phyloP scores from a whole-genome alignment of 2,888 invertebrate genomes.

The Celastrina argiolus region DNA sequence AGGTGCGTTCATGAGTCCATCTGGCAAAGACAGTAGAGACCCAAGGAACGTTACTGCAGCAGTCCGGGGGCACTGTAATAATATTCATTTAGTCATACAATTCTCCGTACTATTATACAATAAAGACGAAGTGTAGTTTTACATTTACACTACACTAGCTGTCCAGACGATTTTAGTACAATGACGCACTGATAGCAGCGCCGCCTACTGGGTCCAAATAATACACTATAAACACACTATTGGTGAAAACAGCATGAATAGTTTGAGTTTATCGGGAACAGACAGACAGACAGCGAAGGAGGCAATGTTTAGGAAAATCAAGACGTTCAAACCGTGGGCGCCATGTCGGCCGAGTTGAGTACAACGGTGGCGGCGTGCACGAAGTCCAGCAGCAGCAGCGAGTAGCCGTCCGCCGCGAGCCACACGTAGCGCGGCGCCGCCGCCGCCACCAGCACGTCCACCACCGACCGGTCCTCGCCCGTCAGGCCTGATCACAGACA shows the following conservation, averaged over 20 bases:
- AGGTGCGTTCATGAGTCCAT: conserved; percentile 81
- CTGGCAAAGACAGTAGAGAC: conserved; percentile 89
- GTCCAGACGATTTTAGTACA: no score
- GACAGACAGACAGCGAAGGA: no score
- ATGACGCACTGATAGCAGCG: no score
- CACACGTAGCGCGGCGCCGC: conserved; percentile 93
- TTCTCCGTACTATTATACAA: not conserved
- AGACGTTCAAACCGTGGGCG: conserved; percentile 61
- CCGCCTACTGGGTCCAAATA: no score
- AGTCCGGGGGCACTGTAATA: conserved; percentile 85
- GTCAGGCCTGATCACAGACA: conserved; percentile 67
- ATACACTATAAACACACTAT: no score
- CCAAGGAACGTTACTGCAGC: conserved; percentile 95
- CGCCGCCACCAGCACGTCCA: conserved; percentile 87
- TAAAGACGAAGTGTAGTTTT: no score
- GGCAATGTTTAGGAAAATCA: no score
- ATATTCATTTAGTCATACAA: not conserved
- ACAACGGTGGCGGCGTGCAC: conserved; percentile 93
- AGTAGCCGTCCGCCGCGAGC: conserved; percentile 91
- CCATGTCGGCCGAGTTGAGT: conserved; percentile 87
- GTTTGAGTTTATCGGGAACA: no score
- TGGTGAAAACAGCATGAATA: no score
- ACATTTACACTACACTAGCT: no score
- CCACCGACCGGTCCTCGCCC: conserved; percentile 84
- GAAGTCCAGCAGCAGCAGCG: conserved; percentile 90